Evolutionary conservation across 2,888 invertebrate genomes (phyloP), one percentile per base, ranked within the genome.

Genomic region (Ophion ventricosus): DNA sequence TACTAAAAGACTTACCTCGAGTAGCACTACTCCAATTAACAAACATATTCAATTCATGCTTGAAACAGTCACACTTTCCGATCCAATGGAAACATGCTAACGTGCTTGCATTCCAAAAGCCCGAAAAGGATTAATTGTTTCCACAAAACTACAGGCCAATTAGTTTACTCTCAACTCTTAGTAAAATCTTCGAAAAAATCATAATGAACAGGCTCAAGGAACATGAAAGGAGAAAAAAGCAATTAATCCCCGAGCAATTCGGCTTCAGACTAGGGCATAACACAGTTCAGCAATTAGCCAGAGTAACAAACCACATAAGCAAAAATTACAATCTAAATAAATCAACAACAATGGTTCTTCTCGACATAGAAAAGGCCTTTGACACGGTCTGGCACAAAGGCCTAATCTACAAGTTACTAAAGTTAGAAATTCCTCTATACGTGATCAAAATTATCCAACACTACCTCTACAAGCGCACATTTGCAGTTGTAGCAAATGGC

Each of bases 301-400:
- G 87, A 67, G 74, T 90, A 1, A 84, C 86, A 26, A 80, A 83
- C 26, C 57, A 85, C 20, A 87, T 89, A 10, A 56, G 57, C 5
- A 81, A 81, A 0, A 83, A 84, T 61, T 87, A 88, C 23, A 88
- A 90, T 54, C 69, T 80, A n/a, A 87, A 86, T 1, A 78, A 87
- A 66, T 59, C 74, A 14, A 87, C 88, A 17, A 80, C 77, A 1
- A 74, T 87, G 1, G 74, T 85, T 0, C 77, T 90, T 3, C 61
- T 90, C 1, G 89, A 90, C 59, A 84, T 89, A 8, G 87, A 87
- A 43, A 88, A 88, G 69, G 90, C 89, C 0, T 90, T 91, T 56
- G 87, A 89, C 74, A 35, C 64, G 5, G 66, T 43, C 0, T 66
- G 66, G 66, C 66, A 66, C 40, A 40, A 66, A 8, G 87, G 86